phyloP scores from a whole-genome alignment of 2,888 invertebrate genomes.

The Acronicta leporina region DNA sequence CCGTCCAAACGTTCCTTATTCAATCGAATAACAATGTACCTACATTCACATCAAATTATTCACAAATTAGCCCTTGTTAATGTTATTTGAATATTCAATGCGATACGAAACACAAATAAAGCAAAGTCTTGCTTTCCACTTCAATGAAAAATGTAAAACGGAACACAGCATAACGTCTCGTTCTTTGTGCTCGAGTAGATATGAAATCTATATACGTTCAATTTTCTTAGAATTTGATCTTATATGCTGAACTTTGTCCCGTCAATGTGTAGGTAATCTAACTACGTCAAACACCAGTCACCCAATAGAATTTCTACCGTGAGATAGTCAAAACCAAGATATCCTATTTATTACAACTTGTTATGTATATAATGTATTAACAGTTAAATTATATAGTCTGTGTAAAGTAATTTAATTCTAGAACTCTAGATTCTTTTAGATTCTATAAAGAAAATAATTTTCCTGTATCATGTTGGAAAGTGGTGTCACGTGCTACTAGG shows the following conservation, averaged over 20 bases:
- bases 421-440: conserved; percentile 2
- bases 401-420: too few relatives aligned
- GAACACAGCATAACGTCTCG: conserved; percentile 54
- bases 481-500: conserved; percentile 48
- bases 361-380: too few relatives aligned
- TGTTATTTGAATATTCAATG: conserved; percentile 55
- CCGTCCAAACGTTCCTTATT: conserved; percentile 30
- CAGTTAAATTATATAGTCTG: background rate
- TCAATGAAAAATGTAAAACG: conserved; percentile 56
- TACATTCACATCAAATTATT: conserved; percentile 52
- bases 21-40: conserved; percentile 41
- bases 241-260: conserved; percentile 16
- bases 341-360: too few relatives aligned
- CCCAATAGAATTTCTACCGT: too few relatives aligned
- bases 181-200: conserved; percentile 60
- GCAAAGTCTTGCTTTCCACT: conserved; percentile 59
- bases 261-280: too few relatives aligned
- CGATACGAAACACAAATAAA: conserved; percentile 51
- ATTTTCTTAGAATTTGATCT: conserved; percentile 39
- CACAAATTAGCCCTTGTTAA: conserved; percentile 55
- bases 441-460: conserved; percentile 25
- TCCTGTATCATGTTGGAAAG: conserved; percentile 40
- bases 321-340: too few relatives aligned
- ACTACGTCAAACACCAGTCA: too few relatives aligned
- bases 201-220: conserved; percentile 56